These are phyloP conservation scores for Eudorcas thomsonii DNA, from an alignment of 2,113 vertebrate genomes.

Conservation along the genomic window DNA sequence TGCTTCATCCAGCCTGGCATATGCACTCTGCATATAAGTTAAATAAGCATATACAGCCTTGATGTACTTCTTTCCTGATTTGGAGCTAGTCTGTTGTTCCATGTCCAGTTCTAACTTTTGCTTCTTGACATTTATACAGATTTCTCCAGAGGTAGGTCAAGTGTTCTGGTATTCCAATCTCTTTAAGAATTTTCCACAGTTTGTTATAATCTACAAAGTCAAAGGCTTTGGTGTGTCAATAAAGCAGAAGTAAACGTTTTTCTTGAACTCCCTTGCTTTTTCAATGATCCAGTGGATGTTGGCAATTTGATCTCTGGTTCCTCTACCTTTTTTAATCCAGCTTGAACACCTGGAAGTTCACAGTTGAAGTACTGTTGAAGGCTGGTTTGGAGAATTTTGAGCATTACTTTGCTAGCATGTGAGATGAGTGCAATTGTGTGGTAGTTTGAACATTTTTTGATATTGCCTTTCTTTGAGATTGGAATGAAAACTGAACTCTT, in stretches of 20 bases:
- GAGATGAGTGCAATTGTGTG: neutral
- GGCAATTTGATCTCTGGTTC: neutral
- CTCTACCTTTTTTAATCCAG: neutral
- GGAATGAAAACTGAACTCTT: neutral
- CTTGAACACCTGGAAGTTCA: neutral
- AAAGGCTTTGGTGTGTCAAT: neutral
- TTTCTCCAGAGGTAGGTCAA: neutral
- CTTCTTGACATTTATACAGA: neutral
- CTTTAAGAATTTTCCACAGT: neutral
- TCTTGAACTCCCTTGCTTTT: neutral
- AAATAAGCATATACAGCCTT: neutral
- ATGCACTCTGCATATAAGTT: neutral
- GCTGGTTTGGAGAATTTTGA: neutral
- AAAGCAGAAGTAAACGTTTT: neutral
- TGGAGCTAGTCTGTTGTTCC: neutral
- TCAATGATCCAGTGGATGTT: neutral
- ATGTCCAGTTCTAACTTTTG: neutral
- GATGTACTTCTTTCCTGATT: neutral
- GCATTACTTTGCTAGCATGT: neutral
- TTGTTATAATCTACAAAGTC: neutral
- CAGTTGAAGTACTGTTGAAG: fast-evolving
- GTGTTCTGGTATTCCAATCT: neutral
- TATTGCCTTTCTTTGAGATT: neutral
- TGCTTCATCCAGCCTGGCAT: neutral
- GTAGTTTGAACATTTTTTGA: neutral